Evolutionary conservation across 2,888 invertebrate species (phyloP), one percentile per base, ranked within the genome.

Genomic region (Trilocha varians): DNA sequence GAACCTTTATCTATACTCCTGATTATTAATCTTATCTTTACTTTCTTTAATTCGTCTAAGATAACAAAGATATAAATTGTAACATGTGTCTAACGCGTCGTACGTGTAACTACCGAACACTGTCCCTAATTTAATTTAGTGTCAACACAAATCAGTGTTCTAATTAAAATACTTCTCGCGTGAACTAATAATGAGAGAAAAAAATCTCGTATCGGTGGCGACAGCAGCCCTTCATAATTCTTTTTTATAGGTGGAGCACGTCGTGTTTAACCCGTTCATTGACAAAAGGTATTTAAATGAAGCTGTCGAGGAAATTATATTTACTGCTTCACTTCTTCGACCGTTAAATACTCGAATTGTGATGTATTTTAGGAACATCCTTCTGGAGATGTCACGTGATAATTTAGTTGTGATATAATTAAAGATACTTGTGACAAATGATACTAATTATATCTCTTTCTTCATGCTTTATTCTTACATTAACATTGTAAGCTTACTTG

Each of bases 221-320:
- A 62, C 70, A 57, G 52, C 56, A 58, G 58, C 66, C 70, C 57
- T 51, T 72, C 74, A 83, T 85, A 82, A 78, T 61, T 85, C 84
- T 85, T 83, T 83, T 85, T 83, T 82, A 82, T 83, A 68, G 71
- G 67, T 57, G 53, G 59, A 56, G 57, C 55, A 59, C 62, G 69
- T 65, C 74, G 65, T 71, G 70, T 72, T 77, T 75, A 85, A 84
- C 85, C 84, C 85, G 79, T 83, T 80, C 78, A 78, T 80, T 82
- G 85, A 84, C 85, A 85, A 85, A 85, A 85, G 85, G 82, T 80
- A 85, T 85, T 85, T 84, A 84, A 85, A 85, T 85, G 67, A 83
- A 85, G 74, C 83, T 85, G 85, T 84, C 85, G 65, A 52, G 65
- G 64, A 65, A 68, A 63, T 70, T 54, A 83, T 83, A 84, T 85